Evolutionary conservation across 2,797 vertebrate genomes (phyloP), one percentile per base, ranked within the genome.

Genomic region (Spinibarbus caldwelli): DNA sequence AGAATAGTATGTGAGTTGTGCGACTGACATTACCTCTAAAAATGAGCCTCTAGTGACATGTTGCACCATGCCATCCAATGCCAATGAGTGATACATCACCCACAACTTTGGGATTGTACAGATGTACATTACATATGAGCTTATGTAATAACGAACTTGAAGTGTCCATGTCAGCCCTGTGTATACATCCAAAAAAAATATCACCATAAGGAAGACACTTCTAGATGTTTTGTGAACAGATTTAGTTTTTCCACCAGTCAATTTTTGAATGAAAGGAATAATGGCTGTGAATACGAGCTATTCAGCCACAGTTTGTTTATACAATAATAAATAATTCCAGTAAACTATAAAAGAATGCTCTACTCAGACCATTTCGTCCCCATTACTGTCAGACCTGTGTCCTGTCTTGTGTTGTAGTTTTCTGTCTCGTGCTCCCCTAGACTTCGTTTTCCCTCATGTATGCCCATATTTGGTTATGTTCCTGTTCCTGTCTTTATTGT

Each of bases 91-190:
- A 64, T 67, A 82, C 70, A 70, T 83, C 70, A 80, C 62, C 52
- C 7, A 62, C 54, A 81, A 29, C 41, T 49, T 34, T 47, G 78
- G 78, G 66, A 82, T 45, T 14, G 36, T 70, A 79, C 73, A 64
- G 59, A 71, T 78, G 70, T 82, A 80, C n/a, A 26, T 62, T 62
- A 11, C 17, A 72, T 17, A 38, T 49, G 6, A 62, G 67, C 73
- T 82, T 82, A 88, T 82, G 75, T 82, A 86, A 85, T 21, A 57
- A 68, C 21, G 11, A 57, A 75, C 31, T 68, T 34, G 49, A 85
- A 62, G 41, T 83, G 73, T 70, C 47, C 62, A 14, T 75, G 47
- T 79, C 62, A 70, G 75, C 43, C 31, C 23, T 45, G 10, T 59
- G 54, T n/a, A 26, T 26, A 5, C n/a, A 26, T 10, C 21, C 10